phyloP scores from a whole-genome alignment of 2,888 invertebrate genomes.

The Eubasilissa splendida region DNA sequence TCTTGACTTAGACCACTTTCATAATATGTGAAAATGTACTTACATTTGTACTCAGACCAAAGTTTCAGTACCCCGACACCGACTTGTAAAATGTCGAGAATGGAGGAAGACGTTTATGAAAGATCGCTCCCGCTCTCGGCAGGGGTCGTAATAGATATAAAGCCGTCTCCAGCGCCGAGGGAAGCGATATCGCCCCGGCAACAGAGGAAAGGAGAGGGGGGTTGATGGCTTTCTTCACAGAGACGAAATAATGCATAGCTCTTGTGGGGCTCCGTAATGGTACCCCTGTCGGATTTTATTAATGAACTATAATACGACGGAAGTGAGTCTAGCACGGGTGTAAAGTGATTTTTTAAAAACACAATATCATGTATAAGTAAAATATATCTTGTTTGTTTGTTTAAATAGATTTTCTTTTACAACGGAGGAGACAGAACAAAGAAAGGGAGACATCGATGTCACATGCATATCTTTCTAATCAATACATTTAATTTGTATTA shows the following conservation, averaged over 20 bases:
- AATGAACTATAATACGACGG: constrained; percentile 36
- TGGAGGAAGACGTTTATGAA: constrained; percentile 39
- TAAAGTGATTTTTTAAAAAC: no score
- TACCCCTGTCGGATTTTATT: constrained; percentile 18
- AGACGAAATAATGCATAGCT: constrained; percentile 1
- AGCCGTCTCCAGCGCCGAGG: not conserved
- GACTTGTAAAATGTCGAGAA: constrained; percentile 12
- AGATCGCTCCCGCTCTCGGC: constrained; percentile 41
- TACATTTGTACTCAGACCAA: not conserved
- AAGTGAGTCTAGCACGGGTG: not conserved
- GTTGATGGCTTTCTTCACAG: not conserved
- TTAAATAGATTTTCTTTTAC: no score
- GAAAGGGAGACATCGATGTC: no score
- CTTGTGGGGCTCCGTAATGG: constrained; percentile 11
- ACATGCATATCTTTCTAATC: no score
- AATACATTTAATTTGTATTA: no score
- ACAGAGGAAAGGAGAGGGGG: not conserved
- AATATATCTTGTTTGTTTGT: no score
- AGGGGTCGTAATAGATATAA: constrained; percentile 38
- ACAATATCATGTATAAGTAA: no score
- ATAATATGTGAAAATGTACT: no score
- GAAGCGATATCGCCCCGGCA: not conserved
- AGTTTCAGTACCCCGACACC: not conserved
- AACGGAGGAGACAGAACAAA: no score
- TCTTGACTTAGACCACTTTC: no score